Evolutionary conservation across 2,888 invertebrate species (phyloP).

Genomic region (Harpalus rubripes): DNA sequence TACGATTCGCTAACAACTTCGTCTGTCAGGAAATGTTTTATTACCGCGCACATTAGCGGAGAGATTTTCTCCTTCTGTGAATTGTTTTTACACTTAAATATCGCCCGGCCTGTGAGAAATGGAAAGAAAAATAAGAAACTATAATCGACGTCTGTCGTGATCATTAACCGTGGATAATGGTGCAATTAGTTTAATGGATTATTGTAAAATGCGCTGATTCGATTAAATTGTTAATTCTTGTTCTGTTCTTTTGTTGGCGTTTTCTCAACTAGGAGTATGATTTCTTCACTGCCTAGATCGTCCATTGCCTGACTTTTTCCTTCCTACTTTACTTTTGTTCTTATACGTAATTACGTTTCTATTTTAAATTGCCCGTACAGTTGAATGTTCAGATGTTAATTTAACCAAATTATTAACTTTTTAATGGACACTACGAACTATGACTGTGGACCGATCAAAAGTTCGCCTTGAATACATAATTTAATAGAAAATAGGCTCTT

Average conservation of each 20-base stretch:
- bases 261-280: constrained; percentile 1
- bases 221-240: constrained; percentile 47
- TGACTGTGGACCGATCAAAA: too few species aligned
- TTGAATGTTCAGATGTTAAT: not conserved
- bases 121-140: constrained; percentile 44
- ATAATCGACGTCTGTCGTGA: constrained; percentile 60
- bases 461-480: too few species aligned
- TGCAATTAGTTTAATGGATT: constrained; percentile 62
- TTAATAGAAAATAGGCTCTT: too few species aligned
- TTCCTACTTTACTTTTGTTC: not conserved
- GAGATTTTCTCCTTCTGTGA: constrained; percentile 58
- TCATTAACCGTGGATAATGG: constrained; percentile 57
- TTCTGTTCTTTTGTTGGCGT: not conserved
- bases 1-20: constrained; percentile 53
- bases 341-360: not conserved
- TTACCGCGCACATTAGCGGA: constrained; percentile 41
- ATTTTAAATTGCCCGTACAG: not conserved
- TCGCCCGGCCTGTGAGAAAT: constrained; percentile 38
- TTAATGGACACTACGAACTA: too few species aligned
- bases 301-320: not conserved
- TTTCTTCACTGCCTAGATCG: not conserved
- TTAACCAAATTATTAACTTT: not conserved
- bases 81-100: constrained; percentile 58
- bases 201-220: constrained; percentile 47
- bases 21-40: constrained; percentile 59